These are phyloP conservation scores for Bombus balteatus DNA, from an alignment of 1,140 invertebrate genomes.

Conservation along the genomic window DNA sequence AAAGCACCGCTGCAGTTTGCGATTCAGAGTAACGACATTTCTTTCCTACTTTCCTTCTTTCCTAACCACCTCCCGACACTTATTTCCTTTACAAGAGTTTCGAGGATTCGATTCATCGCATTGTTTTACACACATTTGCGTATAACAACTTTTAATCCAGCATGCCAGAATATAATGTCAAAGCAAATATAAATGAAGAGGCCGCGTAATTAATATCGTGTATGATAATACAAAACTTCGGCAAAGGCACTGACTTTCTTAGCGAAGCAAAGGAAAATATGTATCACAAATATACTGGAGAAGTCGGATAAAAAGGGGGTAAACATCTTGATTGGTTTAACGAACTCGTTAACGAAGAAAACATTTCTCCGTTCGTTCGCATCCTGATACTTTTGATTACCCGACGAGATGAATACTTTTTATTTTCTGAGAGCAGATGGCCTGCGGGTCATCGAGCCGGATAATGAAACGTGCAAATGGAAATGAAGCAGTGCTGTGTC, in stretches of 20 bases:
- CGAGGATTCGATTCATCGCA: background rate
- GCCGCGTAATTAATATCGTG: background rate
- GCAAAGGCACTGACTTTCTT: background rate
- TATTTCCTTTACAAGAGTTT: background rate
- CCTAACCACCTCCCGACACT: background rate
- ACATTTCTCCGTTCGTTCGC: constrained; percentile 37
- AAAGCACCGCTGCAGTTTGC: constrained; percentile 35
- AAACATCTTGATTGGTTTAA: constrained; percentile 56
- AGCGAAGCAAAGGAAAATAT: background rate
- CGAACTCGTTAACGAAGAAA: constrained; percentile 61
- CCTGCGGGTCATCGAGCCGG: constrained; percentile 67
- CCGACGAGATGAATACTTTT: constrained; percentile 60
- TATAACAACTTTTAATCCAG: background rate
- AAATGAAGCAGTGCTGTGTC: constrained; percentile 73
- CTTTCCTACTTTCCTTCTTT: background rate
- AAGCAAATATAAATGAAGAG: background rate
- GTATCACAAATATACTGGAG: background rate
- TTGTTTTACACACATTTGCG: background rate
- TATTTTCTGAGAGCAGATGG: constrained; percentile 54
- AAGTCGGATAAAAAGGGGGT: constrained; percentile 35
- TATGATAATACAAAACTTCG: background rate
- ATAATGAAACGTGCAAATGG: constrained; percentile 76
- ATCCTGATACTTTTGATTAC: constrained; percentile 62
- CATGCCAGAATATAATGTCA: background rate
- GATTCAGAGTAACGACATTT: constrained; percentile 41